A percentile compares a stretch with the other conserved stretches of the same genome.
Conservation (phyloP, 1,140 invertebrate genomes). For the Drosophila asahinai region DNA sequence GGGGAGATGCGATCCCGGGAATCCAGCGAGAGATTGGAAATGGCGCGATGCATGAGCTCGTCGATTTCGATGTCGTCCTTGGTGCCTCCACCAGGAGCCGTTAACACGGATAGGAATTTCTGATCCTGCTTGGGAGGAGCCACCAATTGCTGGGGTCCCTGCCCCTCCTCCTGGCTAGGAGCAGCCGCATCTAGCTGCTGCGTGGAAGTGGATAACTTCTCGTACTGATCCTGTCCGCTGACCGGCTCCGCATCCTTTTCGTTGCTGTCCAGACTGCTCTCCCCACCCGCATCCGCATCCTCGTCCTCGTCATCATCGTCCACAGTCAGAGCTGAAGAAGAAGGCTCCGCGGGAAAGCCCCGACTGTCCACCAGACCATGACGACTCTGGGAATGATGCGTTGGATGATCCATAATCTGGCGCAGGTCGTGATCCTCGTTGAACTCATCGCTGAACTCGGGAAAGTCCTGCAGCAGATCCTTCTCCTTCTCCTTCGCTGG, state of each 20-base stretch:
- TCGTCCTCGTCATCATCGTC: constrained; percentile 80
- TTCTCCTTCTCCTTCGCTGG: constrained; percentile 53
- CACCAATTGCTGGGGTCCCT: constrained; percentile 26
- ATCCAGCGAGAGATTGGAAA: constrained; percentile 83
- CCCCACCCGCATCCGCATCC: constrained; percentile 68
- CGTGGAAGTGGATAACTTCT: constrained; percentile 76
- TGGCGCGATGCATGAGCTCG: constrained; percentile 83
- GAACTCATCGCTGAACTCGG: constrained; percentile 79
- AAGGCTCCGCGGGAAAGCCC: constrained; percentile 74
- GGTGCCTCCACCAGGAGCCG: constrained; percentile 25
- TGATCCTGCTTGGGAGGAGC: constrained; percentile 66
- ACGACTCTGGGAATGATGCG: constrained; percentile 29
- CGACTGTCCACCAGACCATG: constrained; percentile 72
- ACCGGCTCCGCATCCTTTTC: constrained; percentile 67
- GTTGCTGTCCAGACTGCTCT: constrained; percentile 77
- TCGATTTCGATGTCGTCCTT: constrained; percentile 84
- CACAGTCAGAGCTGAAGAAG: constrained; percentile 74
- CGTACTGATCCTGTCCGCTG: constrained; percentile 75
- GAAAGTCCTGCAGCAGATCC: constrained; percentile 75
- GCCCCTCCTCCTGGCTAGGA: constrained; percentile 7
- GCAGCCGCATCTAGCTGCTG: constrained; percentile 63
- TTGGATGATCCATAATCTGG: constrained; percentile 69
- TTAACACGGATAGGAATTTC: constrained; percentile 71
- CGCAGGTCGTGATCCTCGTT: constrained; percentile 79
- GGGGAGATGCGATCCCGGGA: constrained; percentile 79